Percentiles rank a stretch among this genome's conserved stretches.
Evolutionary conservation across 2,888 invertebrate genomes (phyloP).

Genomic region (Andrena bucephala): DNA sequence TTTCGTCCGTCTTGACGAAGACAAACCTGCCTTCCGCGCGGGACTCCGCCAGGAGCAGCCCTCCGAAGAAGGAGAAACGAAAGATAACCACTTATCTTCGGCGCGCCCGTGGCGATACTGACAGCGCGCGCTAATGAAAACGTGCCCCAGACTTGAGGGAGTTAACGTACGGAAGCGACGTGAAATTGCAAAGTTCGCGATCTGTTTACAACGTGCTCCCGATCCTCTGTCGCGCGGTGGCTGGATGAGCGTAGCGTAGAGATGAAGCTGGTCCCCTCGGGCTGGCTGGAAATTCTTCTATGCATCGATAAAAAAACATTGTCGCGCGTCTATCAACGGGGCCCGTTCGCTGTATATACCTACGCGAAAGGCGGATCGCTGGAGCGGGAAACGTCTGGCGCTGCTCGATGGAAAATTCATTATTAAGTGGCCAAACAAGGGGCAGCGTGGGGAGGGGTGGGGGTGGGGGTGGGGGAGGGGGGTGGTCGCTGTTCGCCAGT

Average conservation of each 20-base stretch:
- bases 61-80: conserved; percentile 34
- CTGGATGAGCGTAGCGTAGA: too few relatives aligned
- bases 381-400: too few relatives aligned
- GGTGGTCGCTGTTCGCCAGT: too few relatives aligned
- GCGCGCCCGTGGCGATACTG: conserved; percentile 18
- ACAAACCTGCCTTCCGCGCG: conserved; percentile 65
- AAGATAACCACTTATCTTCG: conserved; percentile 57
- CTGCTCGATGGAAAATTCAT: too few relatives aligned
- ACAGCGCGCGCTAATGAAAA: conserved; percentile 49
- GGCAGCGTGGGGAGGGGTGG: too few relatives aligned
- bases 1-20: conserved; percentile 71
- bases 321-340: too few relatives aligned
- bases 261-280: too few relatives aligned
- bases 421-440: too few relatives aligned
- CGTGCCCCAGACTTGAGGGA: conserved; percentile 7
- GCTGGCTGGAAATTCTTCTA: background rate
- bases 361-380: too few relatives aligned
- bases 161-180: background rate
- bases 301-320: too few relatives aligned
- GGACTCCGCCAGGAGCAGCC: conserved; percentile 20
- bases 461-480: too few relatives aligned
- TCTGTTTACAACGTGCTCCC: conserved; percentile 1
- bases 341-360: too few relatives aligned
- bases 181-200: conserved; percentile 14
- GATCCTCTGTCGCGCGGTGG: background rate